Conservation (phyloP, 2,797 vertebrate genomes). For the Hyperoplus lanceolatus region DNA sequence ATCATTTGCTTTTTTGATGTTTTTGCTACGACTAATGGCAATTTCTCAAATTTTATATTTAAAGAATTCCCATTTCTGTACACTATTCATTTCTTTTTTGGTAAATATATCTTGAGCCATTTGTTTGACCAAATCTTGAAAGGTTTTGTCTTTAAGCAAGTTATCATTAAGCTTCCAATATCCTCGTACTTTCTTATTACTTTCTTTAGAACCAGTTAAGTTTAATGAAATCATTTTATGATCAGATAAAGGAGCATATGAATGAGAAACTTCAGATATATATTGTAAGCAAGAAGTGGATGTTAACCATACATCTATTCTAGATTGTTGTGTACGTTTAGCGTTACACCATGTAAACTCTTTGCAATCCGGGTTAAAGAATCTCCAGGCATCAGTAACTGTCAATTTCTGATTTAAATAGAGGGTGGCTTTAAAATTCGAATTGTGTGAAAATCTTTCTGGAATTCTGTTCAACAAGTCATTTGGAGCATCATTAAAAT, state of each 20-base stretch:
- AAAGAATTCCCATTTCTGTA: neutral
- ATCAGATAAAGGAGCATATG: neutral
- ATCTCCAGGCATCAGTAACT: neutral
- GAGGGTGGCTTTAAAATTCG: neutral
- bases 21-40: neutral
- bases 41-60: constrained; percentile 2
- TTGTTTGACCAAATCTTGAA: neutral
- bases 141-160: neutral
- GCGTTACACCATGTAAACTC: too few relatives aligned
- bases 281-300: too few relatives aligned
- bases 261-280: neutral
- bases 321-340: too few relatives aligned
- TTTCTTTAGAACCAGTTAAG: neutral
- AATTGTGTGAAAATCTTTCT: neutral
- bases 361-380: neutral
- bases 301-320: too few relatives aligned
- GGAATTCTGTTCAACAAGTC: neutral
- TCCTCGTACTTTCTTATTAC: neutral
- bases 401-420: neutral
- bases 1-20: neutral
- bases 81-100: neutral
- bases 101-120: neutral
- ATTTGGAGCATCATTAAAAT: constrained; percentile 7
- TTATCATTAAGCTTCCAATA: constrained; percentile 4
- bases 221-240: neutral